phyloP scores from a whole-genome alignment of 1,140 invertebrate species.

The Camponotus vicinus region DNA sequence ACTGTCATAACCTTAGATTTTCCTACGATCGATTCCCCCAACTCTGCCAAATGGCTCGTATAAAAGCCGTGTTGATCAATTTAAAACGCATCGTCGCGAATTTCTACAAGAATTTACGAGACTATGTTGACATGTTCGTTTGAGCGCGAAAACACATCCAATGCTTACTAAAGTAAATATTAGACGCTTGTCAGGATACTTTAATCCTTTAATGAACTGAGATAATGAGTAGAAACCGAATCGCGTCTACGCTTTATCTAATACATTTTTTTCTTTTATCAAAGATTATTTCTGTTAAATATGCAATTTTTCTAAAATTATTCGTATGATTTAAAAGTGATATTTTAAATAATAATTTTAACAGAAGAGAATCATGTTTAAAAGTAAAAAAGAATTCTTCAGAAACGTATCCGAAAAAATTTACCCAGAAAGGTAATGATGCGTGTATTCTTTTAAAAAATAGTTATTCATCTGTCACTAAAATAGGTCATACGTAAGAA shows the following conservation, averaged over 20 bases:
- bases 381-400: neutral
- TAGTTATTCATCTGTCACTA: constrained; percentile 55
- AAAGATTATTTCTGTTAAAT: neutral
- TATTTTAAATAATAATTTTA: constrained; percentile 1
- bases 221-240: neutral
- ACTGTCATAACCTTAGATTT: neutral
- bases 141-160: constrained; percentile 2
- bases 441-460: constrained; percentile 7
- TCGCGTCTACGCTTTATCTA: neutral
- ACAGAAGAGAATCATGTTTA: neutral
- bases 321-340: neutral
- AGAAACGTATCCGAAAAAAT: neutral
- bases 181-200: neutral
- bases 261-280: neutral
- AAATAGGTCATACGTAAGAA: constrained; percentile 70
- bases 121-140: constrained; percentile 22
- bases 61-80: constrained; percentile 8
- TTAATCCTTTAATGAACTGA: neutral
- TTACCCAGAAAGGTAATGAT: neutral
- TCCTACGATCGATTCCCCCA: no score
- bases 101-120: neutral
- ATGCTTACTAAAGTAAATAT: constrained; percentile 27
- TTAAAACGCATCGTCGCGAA: constrained; percentile 9
- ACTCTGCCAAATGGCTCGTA: neutral
- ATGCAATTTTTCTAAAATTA: neutral